phyloP scores from a whole-genome alignment of 2,113 vertebrate species.

The Okapia johnstoni region DNA sequence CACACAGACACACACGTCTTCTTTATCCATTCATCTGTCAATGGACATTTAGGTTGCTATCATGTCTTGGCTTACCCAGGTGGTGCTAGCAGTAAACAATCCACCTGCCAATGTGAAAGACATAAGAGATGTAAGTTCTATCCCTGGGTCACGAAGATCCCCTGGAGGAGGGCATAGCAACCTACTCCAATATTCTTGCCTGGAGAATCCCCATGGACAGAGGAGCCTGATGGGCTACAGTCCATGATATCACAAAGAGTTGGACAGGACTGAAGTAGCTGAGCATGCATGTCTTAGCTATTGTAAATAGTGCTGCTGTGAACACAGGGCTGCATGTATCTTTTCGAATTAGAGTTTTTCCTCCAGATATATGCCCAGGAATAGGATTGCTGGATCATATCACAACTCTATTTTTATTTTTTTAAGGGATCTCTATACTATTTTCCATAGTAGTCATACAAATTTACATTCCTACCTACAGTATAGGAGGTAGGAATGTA shows the following conservation, averaged over 20 bases:
- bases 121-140: background rate
- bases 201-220: background rate
- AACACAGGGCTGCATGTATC: background rate
- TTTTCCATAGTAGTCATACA: background rate
- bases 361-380: background rate
- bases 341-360: background rate
- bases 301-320: background rate
- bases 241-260: background rate
- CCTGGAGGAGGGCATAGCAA: background rate
- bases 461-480: background rate
- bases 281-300: rapidly evolving
- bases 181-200: background rate
- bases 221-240: background rate
- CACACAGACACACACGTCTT: background rate
- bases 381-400: background rate
- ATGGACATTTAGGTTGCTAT: background rate
- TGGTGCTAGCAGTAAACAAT: background rate
- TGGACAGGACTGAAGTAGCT: background rate
- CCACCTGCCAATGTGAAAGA: background rate
- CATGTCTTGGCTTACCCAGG: background rate
- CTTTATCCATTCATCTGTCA: background rate
- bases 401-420: background rate
- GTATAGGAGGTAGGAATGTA: background rate
- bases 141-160: background rate
- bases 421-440: background rate